These are phyloP conservation scores for Nesometra sesokonis DNA, from an alignment of 35 echinoderm and acorn worm genomes.

Conservation along the genomic window DNA sequence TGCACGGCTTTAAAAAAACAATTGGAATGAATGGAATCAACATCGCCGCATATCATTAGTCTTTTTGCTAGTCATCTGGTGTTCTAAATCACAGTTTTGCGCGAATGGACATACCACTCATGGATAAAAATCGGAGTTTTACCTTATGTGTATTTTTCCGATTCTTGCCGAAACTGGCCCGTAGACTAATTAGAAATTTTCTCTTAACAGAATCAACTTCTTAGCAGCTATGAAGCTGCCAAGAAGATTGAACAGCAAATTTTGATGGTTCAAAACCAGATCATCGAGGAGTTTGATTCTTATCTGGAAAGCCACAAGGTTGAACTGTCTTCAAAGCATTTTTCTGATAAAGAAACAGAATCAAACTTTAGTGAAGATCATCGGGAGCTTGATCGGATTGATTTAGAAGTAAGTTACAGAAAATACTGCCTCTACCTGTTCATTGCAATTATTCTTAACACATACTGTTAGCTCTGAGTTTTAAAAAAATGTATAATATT, in stretches of 20 bases:
- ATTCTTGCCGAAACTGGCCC: background rate
- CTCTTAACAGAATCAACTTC: constrained; percentile 58
- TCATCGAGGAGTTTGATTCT: constrained; percentile 88
- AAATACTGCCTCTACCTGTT: too few species aligned
- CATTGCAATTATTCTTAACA: too few species aligned
- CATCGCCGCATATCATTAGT: too few species aligned
- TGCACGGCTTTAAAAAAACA: too few species aligned
- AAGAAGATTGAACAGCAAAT: constrained; percentile 90
- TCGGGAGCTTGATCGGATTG: constrained; percentile 43
- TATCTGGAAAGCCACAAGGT: constrained; percentile 63
- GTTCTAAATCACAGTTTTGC: too few species aligned
- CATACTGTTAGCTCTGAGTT: too few species aligned
- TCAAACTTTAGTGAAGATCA: constrained; percentile 47
- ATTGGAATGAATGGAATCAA: too few species aligned
- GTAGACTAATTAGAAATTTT: constrained; percentile 1
- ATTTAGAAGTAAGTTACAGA: constrained; percentile 41
- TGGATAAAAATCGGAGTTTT: too few species aligned
- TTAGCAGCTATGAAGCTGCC: constrained; percentile 71
- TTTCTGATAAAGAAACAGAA: constrained; percentile 21
- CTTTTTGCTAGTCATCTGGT: too few species aligned
- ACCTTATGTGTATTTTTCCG: too few species aligned
- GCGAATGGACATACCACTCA: too few species aligned
- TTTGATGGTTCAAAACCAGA: constrained; percentile 75
- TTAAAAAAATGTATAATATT: too few species aligned
- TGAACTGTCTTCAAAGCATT: constrained; percentile 32